Evolutionary conservation across 2,797 vertebrate species (phyloP), one percentile per base, ranked within the genome.

Genomic region (Danio jaintianensis): DNA sequence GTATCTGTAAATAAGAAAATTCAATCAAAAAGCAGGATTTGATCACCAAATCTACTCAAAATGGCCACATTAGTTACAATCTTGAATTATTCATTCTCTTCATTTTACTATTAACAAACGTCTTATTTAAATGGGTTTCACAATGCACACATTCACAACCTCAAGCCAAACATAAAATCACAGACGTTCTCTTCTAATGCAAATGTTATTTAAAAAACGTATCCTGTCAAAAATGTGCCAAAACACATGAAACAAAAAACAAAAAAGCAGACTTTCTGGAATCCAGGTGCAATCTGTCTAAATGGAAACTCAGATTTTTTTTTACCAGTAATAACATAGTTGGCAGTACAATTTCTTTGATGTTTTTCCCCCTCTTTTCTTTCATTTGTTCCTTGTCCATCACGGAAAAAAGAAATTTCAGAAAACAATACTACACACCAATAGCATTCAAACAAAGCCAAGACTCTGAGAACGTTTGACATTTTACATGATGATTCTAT

Each of bases 401-500:
- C 76, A 61, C 4, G 10, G 18, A 7, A 71, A 6, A 5, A 48
- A 53, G 9, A 43, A 22, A 71, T 61, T 52, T 50, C 16, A 9
- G 47, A 62, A 71, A 79, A 71, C 18, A 71, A 63, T 58, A 61
- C 12, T 2, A 18, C 13, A 50, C 12, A 50, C 22, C 43, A 62
- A 62, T 13, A 63, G 77, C 67, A 53, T 53, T 63, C 22, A 62
- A 62, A 71, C 36, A 52, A 61, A 70, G 8, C 6, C 2, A 45
- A 70, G 58, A 79, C 58, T 71, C 55, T 69, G 16, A 71, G 9
- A 71, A 62, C 18, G 22, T 70, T 38, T 63, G 77, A 63, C 66
- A 79, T 71, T 78, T 78, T 58, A 69, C 63, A 69, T 69, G 75
- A 78, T 59, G 75, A 47, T 56, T 77, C 62, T 15, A 68, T 69